These are phyloP conservation scores for Corythaeola cristata DNA, from an alignment of 2,113 vertebrate species.

Conservation along the genomic window DNA sequence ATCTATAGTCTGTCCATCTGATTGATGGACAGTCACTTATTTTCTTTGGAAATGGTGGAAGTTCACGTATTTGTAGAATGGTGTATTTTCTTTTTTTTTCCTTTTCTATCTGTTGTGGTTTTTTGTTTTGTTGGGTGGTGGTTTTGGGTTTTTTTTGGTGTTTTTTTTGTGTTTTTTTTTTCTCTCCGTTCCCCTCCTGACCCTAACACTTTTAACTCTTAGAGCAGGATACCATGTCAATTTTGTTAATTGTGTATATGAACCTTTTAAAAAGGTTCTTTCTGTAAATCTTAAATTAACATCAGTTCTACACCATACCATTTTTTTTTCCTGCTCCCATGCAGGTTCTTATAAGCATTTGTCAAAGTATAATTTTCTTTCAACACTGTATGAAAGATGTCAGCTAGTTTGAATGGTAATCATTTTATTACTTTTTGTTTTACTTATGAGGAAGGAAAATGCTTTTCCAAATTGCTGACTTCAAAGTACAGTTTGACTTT, in stretches of 20 bases:
- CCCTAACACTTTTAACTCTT: not conserved
- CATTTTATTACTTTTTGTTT: not conserved
- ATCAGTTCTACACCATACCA: not conserved
- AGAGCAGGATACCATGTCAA: not conserved
- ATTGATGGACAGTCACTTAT: not conserved
- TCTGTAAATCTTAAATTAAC: not conserved
- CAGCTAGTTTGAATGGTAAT: not conserved
- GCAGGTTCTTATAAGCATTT: not conserved
- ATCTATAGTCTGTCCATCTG: not conserved
- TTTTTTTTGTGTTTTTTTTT: not conserved
- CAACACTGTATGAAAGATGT: not conserved
- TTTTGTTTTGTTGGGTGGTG: too few species aligned
- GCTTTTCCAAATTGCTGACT: not conserved
- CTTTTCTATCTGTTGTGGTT: not conserved
- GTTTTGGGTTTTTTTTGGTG: too few species aligned
- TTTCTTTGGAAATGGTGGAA: not conserved
- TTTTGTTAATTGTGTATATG: not conserved
- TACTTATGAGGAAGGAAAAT: not conserved
- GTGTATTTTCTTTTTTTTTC: not conserved
- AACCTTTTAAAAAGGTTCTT: not conserved
- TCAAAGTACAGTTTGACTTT: not conserved
- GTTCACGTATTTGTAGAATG: not conserved
- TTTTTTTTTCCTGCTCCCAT: not conserved
- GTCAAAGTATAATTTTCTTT: not conserved
- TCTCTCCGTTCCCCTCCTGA: rapidly evolving